Conservation (phyloP, 2,113 vertebrate species). For the Phaetusa simplex region DNA sequence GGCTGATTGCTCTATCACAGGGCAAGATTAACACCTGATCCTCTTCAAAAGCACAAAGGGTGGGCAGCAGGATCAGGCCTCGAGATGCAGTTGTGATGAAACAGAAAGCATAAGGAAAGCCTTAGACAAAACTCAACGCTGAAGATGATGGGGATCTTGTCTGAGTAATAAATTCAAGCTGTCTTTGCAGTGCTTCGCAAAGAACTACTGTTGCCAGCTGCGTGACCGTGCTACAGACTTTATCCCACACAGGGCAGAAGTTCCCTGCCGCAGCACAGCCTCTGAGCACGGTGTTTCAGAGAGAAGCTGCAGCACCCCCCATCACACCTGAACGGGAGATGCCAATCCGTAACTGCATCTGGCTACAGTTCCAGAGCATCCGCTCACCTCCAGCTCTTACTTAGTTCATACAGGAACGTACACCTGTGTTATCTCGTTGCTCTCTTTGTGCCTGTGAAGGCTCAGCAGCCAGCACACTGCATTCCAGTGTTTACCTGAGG, state of each 20-base stretch:
- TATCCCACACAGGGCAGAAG: not conserved
- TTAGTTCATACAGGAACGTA: fast-evolving
- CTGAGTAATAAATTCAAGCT: not conserved
- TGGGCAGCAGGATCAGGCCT: not conserved
- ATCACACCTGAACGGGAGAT: not conserved
- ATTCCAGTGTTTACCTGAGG: not conserved
- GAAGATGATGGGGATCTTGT: not conserved
- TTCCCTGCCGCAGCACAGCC: not conserved
- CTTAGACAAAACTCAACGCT: not conserved
- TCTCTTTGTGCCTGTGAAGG: not conserved
- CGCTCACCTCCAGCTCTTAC: not conserved
- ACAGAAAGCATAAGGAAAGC: not conserved
- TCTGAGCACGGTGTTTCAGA: fast-evolving
- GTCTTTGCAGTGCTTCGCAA: not conserved
- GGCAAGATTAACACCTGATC: not conserved
- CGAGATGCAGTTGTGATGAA: not conserved
- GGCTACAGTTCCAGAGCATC: fast-evolving
- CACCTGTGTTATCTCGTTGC: fast-evolving
- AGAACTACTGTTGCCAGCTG: not conserved
- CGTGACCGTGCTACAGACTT: fast-evolving
- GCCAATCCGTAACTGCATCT: not conserved
- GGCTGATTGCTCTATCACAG: not conserved
- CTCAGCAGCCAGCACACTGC: not conserved
- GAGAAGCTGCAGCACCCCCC: not conserved
- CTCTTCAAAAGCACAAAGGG: not conserved